Evolutionary conservation across 1,140 invertebrate species (phyloP), one percentile per base, ranked within the genome.

Genomic region (Ceratina japonica): DNA sequence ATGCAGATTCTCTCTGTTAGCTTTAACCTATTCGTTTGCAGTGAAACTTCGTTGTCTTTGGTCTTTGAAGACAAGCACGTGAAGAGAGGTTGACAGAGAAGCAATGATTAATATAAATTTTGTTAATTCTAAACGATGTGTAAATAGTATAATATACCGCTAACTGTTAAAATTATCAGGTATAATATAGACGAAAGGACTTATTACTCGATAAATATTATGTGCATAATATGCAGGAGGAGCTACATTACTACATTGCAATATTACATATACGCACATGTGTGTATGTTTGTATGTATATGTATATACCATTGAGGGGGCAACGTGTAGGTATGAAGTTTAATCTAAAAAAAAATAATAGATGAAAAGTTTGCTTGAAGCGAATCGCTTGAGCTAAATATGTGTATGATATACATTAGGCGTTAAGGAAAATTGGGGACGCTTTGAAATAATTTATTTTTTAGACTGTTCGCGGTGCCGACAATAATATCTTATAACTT

Each of bases 401-500:
- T 44, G 15, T n/a, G 24, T 82, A 10, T 44, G 10, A 44, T 82
- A 20, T 63, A 13, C 20, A 44, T 16, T 83, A 77, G 44, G 16
- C 4, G 20, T 64, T 64, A 74, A 71, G 20, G n/a, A 16, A 18
- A 56, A 56, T n/a, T 44, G 37, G 37, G 37, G 37, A 37, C 63
- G 58, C 52, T 84, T 80, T 4, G 27, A 54, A 59, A 22, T 62
- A 52, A 37, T 81, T 84, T 63, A 78, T 59, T 83, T 82, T 74
- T 54, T 77, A 24, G 22, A 61, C 2, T 44, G 61, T 80, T 80
- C 31, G 65, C 31, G 24, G 37, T 85, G 66, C 20, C 27, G 83
- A 85, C 82, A 85, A 85, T 85, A 84, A 85, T 81, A 78, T 13
- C 65, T 84, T 59, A 37, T 64, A 81, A 84, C 70, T 49, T 63